Evolutionary conservation across 2,888 invertebrate species (phyloP).

Genomic region (Stegophylla sp.): DNA sequence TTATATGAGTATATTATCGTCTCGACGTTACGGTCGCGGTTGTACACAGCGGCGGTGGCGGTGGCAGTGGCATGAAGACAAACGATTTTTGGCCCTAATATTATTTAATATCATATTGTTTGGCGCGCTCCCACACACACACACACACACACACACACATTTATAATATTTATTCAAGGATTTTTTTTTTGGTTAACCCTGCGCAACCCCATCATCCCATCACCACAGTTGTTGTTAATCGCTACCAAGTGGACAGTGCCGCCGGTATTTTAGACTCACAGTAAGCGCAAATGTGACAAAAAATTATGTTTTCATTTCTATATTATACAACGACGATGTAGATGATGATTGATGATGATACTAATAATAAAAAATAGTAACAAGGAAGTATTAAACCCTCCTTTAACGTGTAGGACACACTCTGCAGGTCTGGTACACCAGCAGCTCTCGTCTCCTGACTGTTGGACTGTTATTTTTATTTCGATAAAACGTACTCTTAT

Average conservation of each 20-base stretch:
- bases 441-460: not conserved
- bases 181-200: not conserved
- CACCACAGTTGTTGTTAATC: conserved; percentile 15
- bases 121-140: not conserved
- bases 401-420: not conserved
- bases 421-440: not conserved
- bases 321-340: too few relatives aligned
- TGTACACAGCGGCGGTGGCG: not conserved
- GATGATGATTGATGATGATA: too few relatives aligned
- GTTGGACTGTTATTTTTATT: conserved; percentile 32
- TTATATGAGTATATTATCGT: not conserved
- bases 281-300: not conserved
- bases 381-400: not conserved
- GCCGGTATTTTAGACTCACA: not conserved
- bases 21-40: not conserved
- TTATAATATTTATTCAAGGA: not conserved
- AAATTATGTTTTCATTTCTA: not conserved
- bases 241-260: not conserved
- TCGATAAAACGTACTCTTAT: conserved; percentile 11
- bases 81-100: conserved; percentile 1
- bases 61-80: not conserved
- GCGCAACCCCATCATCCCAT: not conserved
- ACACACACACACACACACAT: not conserved
- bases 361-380: not conserved
- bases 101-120: conserved; percentile 1